Conservation (phyloP, 2,113 vertebrate genomes). For the Dromas ardeola region DNA sequence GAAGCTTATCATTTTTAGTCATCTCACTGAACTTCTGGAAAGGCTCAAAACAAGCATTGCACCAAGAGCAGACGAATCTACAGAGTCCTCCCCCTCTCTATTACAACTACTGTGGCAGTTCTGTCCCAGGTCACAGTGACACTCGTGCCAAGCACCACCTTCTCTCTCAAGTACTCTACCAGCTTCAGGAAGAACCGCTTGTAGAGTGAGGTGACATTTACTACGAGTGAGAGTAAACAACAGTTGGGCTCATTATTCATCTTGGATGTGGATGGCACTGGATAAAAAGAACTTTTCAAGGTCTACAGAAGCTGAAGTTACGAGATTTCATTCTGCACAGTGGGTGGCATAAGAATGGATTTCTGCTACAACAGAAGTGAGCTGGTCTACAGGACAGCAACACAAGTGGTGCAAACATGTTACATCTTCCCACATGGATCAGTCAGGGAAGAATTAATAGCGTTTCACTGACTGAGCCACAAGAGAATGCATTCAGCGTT, state of each 20-base stretch:
- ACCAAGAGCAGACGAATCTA: background rate
- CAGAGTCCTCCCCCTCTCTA: background rate
- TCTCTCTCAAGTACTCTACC: background rate
- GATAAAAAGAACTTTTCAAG: background rate
- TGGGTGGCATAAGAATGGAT: fast-evolving
- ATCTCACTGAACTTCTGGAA: background rate
- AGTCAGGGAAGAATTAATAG: background rate
- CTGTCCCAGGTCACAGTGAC: background rate
- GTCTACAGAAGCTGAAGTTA: background rate
- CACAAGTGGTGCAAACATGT: background rate
- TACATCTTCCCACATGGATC: background rate
- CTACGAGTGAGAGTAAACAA: background rate
- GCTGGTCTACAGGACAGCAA: background rate
- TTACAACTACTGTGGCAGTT: background rate
- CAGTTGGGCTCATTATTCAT: background rate
- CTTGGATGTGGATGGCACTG: background rate
- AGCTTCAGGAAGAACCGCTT: background rate
- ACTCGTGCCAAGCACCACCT: background rate
- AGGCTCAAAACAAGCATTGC: background rate
- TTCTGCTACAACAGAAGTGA: background rate
- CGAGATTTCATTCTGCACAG: background rate
- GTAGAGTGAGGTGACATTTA: background rate
- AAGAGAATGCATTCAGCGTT: background rate
- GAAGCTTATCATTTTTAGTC: background rate
- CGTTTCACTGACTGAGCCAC: background rate